Evolutionary conservation across 2,113 vertebrate genomes (phyloP).

Genomic region (Tiliqua scincoides): DNA sequence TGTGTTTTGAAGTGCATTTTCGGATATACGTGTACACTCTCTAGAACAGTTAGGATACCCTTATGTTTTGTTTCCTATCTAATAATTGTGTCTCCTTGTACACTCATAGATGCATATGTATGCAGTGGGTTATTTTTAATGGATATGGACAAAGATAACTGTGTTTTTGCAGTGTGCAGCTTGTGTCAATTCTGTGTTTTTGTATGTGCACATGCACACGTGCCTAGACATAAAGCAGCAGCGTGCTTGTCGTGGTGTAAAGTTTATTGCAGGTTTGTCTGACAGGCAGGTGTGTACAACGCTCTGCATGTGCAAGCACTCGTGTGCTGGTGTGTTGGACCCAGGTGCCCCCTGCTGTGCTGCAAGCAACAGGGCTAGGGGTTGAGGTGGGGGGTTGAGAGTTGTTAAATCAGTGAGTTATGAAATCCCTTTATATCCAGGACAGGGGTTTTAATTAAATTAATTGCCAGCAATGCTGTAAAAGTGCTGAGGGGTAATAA

Average conservation of each 20-base stretch:
- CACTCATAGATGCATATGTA: background rate
- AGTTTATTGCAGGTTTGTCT: background rate
- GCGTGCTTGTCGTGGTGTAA: background rate
- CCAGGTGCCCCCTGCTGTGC: background rate
- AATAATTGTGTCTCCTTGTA: too few relatives aligned
- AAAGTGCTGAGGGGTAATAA: slow-evolving; percentile 83
- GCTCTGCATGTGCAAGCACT: background rate
- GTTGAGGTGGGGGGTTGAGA: slow-evolving; percentile 21
- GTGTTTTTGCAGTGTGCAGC: background rate
- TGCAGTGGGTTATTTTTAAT: background rate
- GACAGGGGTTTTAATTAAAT: slow-evolving; percentile 84
- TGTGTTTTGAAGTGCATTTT: background rate
- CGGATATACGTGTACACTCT: background rate
- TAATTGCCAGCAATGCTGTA: slow-evolving; percentile 79
- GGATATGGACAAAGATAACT: background rate
- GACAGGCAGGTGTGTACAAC: background rate
- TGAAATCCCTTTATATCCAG: slow-evolving; percentile 71
- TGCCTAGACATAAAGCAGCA: background rate
- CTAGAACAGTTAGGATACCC: background rate
- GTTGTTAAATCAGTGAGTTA: slow-evolving; percentile 78
- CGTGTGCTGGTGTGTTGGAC: background rate
- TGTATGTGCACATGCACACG: background rate
- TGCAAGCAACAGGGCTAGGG: background rate
- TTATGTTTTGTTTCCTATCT: background rate
- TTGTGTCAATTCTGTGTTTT: background rate